Evolutionary conservation across 2,888 invertebrate species (phyloP).

Genomic region (Polymixis lichenea): DNA sequence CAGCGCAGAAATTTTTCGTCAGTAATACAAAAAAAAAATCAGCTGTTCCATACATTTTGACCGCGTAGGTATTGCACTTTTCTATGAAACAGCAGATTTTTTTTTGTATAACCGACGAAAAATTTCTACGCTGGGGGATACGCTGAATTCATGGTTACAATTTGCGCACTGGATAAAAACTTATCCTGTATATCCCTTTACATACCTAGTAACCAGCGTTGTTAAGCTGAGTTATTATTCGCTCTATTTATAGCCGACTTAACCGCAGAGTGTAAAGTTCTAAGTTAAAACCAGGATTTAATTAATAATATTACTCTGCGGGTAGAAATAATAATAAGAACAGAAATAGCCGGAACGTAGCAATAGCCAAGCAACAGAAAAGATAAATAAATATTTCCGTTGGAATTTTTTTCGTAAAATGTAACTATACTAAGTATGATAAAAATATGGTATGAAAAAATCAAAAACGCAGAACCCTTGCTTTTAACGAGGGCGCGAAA

Average conservation of each 20-base stretch:
- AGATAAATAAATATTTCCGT: conserved; percentile 4
- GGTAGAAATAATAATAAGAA: conserved; percentile 7
- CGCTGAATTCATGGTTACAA: too few species aligned
- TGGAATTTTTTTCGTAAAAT: not conserved
- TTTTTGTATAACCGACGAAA: too few species aligned
- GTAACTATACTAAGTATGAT: not conserved
- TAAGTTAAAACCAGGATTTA: conserved; percentile 16
- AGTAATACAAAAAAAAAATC: too few species aligned
- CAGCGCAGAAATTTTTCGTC: too few species aligned
- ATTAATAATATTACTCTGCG: conserved; percentile 1
- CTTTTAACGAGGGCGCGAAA: conserved; percentile 31
- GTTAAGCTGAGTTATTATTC: conserved; percentile 5
- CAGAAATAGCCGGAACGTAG: not conserved
- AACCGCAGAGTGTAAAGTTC: conserved; percentile 38
- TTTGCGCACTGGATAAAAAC: too few species aligned
- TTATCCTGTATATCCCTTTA: too few species aligned
- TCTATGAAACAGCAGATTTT: too few species aligned
- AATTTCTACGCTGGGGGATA: too few species aligned
- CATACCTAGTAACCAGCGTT: too few species aligned
- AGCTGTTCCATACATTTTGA: too few species aligned
- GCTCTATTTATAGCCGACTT: conserved; percentile 25
- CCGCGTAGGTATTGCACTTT: too few species aligned
- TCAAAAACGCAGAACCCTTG: conserved; percentile 43
- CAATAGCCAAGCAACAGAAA: not conserved
- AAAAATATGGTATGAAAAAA: conserved; percentile 25